These are phyloP conservation scores for Leptocoma aspasia DNA, from an alignment of 2,113 vertebrate genomes.

Conservation along the genomic window DNA sequence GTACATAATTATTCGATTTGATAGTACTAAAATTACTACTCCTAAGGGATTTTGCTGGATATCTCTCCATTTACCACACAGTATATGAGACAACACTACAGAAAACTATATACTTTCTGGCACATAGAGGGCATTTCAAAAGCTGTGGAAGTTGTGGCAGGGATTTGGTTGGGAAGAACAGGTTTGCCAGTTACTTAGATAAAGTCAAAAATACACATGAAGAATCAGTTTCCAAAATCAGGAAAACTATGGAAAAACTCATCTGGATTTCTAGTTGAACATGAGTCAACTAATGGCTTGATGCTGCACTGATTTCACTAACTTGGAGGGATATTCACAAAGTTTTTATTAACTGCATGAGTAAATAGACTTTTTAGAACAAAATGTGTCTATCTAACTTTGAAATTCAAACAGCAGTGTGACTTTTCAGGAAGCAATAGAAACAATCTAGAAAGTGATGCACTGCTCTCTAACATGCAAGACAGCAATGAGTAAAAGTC, in stretches of 20 bases:
- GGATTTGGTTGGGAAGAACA: neutral
- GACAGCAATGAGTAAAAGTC: neutral
- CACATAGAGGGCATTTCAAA: neutral
- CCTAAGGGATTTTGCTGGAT: neutral
- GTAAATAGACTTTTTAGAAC: neutral
- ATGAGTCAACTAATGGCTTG: neutral
- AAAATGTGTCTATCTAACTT: neutral
- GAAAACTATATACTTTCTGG: neutral
- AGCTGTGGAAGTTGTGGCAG: neutral
- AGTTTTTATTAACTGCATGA: neutral
- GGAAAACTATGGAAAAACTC: neutral
- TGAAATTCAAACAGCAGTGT: neutral
- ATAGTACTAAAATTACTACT: neutral
- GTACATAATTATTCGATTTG: neutral
- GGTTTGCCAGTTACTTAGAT: neutral
- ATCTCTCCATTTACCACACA: neutral
- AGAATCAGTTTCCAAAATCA: neutral
- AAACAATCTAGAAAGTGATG: neutral
- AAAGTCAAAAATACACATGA: neutral
- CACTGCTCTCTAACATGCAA: neutral
- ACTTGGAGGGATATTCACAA: neutral
- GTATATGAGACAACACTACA: neutral
- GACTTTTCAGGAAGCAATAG: neutral
- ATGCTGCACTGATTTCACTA: neutral
- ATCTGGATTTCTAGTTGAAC: neutral